Evolutionary conservation across 2,113 vertebrate genomes (phyloP).

Genomic region (Solea senegalensis): DNA sequence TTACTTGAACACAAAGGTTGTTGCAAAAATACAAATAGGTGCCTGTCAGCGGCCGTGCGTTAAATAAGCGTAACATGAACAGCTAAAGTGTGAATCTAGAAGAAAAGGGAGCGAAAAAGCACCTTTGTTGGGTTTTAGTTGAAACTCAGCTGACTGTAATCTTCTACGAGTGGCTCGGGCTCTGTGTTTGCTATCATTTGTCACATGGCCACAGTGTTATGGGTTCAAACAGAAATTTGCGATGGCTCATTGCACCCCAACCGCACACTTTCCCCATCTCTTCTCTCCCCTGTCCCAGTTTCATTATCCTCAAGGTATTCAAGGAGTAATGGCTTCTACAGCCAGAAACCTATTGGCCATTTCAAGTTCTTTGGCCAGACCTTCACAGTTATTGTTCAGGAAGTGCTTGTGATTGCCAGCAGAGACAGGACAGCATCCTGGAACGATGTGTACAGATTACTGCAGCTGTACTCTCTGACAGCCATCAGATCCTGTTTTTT

Average conservation of each 20-base stretch:
- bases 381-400: conserved; percentile 54
- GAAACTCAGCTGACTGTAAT: conserved; percentile 53
- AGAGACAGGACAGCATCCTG: neutral
- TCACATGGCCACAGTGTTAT: conserved; percentile 76
- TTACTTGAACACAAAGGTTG: conserved; percentile 25
- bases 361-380: conserved; percentile 61
- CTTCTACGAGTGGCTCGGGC: conserved; percentile 51
- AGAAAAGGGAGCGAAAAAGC: no score
- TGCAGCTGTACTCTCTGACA: conserved; percentile 10
- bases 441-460: conserved; percentile 1
- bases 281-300: conserved; percentile 62
- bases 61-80: conserved; percentile 26
- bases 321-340: conserved; percentile 68
- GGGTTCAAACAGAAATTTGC: conserved; percentile 77
- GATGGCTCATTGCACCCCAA: conserved; percentile 74
- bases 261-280: conserved; percentile 68
- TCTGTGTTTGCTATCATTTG: conserved; percentile 75
- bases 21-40: conserved; percentile 45
- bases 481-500: neutral
- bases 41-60: conserved; percentile 12
- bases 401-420: conserved; percentile 27
- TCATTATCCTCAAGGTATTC: conserved; percentile 76
- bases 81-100: conserved; percentile 15
- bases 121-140: conserved; percentile 24
- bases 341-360: conserved; percentile 65